Percentiles rank a stretch among this genome's conserved stretches.
These are phyloP conservation scores for Peromyscus leucopus DNA, from an alignment of 2,113 vertebrate genomes.

Conservation along the genomic window DNA sequence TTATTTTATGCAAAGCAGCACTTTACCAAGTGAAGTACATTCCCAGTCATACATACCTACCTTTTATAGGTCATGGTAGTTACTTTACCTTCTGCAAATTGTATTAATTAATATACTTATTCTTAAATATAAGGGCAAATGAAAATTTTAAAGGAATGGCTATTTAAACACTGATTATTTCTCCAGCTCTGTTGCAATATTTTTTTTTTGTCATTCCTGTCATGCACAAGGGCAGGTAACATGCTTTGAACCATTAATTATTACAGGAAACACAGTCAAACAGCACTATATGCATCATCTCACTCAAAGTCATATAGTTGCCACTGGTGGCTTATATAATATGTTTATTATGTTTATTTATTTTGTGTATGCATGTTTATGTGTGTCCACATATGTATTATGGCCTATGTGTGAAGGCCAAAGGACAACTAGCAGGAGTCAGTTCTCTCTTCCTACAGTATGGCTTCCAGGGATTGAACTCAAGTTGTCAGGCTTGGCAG, in stretches of 20 bases:
- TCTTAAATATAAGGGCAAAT: constrained; percentile 9
- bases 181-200: background rate
- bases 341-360: background rate
- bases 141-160: background rate
- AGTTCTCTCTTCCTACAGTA: background rate
- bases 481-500: background rate
- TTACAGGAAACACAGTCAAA: background rate
- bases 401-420: background rate
- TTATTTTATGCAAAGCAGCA: background rate
- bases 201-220: background rate
- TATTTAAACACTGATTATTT: background rate
- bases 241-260: background rate
- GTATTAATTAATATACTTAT: background rate
- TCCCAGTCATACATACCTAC: background rate
- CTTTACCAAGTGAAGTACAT: background rate
- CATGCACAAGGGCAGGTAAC: background rate
- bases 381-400: background rate
- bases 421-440: background rate
- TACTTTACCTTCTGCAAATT: background rate
- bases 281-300: background rate
- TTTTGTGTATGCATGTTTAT: background rate
- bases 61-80: background rate
- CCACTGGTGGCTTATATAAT: background rate
- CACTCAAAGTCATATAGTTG: background rate
- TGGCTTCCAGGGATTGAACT: no score